Conservation (phyloP, 2,888 invertebrate species). For the Rutpela maculata region DNA sequence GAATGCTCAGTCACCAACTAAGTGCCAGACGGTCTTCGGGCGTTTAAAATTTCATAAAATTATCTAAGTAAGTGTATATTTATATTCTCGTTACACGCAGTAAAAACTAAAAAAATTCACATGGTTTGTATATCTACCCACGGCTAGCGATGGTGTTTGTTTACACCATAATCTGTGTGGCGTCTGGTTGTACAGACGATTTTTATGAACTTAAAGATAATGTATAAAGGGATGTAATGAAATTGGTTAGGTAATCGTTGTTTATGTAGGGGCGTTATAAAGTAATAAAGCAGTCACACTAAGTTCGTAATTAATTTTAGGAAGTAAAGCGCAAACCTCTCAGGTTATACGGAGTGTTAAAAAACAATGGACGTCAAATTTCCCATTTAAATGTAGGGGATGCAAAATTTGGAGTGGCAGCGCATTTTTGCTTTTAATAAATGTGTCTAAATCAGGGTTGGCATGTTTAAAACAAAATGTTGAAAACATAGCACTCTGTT, state of each 20-base stretch:
- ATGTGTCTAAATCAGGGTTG: too few species aligned
- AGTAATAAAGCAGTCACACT: not conserved
- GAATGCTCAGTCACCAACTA: slow-evolving; percentile 48
- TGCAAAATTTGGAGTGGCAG: too few species aligned
- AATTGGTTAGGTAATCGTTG: not conserved
- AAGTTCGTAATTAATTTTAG: too few species aligned
- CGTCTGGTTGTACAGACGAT: not conserved
- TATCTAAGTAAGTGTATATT: slow-evolving; percentile 33
- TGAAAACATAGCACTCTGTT: too few species aligned
- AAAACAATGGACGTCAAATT: too few species aligned
- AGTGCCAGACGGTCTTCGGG: slow-evolving; percentile 49
- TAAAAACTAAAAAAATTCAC: slow-evolving; percentile 15
- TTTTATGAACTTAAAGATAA: not conserved
- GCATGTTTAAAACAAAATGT: too few species aligned
- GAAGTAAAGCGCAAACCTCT: too few species aligned
- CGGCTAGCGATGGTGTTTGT: slow-evolving; percentile 12
- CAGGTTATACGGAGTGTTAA: too few species aligned
- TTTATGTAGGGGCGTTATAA: slow-evolving; percentile 1
- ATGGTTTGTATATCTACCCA: slow-evolving; percentile 22
- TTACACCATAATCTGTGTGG: slow-evolving; percentile 17
- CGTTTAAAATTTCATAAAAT: slow-evolving; percentile 44
- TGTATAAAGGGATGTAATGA: not conserved
- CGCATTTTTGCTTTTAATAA: too few species aligned
- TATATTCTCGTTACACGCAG: slow-evolving; percentile 7
- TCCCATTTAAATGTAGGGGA: too few species aligned